A percentile compares a stretch with the other conserved stretches of the same genome.
phyloP scores from a whole-genome alignment of 2,113 vertebrate species.

The Oxygymnocypris stewartii region DNA sequence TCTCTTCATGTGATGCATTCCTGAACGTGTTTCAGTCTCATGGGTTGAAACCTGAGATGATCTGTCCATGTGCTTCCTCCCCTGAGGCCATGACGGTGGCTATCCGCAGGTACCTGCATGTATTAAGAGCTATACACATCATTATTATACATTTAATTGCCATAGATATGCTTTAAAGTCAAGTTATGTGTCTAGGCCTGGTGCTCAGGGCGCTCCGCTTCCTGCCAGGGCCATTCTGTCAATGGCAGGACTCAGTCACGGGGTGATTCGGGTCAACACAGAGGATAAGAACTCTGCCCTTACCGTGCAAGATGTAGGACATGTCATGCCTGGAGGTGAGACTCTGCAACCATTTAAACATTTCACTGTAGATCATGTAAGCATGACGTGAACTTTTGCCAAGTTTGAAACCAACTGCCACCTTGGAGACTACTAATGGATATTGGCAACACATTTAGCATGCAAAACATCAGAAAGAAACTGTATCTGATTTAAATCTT shows the following conservation, averaged over 20 bases:
- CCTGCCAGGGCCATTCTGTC: slow-evolving; percentile 95
- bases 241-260: slow-evolving; percentile 92
- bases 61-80: slow-evolving; percentile 96
- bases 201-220: slow-evolving; percentile 86
- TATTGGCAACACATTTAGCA: background rate
- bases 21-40: slow-evolving; percentile 96
- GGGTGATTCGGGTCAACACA: slow-evolving; percentile 94
- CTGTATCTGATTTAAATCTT: background rate
- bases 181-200: slow-evolving; percentile 77
- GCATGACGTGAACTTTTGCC: background rate
- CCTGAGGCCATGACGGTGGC: slow-evolving; percentile 95
- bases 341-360: background rate
- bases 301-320: slow-evolving; percentile 95
- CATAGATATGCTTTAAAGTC: background rate
- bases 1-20: slow-evolving; percentile 97
- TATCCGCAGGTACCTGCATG: slow-evolving; percentile 85
- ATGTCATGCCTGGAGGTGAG: slow-evolving; percentile 96
- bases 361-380: background rate
- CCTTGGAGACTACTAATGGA: no score
- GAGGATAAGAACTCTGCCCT: slow-evolving; percentile 98
- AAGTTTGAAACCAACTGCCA: background rate
- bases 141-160: background rate
- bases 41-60: slow-evolving; percentile 92
- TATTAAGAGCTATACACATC: background rate
- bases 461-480: background rate